Conservation (phyloP, 2,113 vertebrate species). For the Propithecus coquereli region DNA sequence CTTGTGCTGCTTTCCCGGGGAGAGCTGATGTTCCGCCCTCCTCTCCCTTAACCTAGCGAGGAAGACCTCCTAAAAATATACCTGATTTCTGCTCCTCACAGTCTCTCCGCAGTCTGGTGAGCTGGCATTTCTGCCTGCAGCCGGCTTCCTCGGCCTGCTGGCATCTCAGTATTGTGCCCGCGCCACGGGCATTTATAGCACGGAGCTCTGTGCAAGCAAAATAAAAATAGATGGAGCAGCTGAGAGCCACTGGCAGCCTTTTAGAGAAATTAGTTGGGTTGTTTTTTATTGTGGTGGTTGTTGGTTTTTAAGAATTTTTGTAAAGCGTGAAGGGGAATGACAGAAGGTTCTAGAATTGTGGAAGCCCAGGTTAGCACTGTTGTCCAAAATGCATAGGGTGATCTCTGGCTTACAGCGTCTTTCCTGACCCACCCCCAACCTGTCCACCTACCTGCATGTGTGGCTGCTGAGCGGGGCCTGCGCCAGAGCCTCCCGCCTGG, state of each 20-base stretch:
- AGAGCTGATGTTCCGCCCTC: not conserved
- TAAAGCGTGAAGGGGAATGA: not conserved
- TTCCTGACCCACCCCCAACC: not conserved
- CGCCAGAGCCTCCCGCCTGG: not conserved
- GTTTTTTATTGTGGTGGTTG: not conserved
- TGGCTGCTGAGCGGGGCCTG: not conserved
- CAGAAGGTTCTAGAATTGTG: not conserved
- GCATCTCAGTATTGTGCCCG: not conserved
- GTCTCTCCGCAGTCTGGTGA: not conserved
- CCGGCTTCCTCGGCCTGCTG: not conserved
- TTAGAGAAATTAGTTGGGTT: not conserved
- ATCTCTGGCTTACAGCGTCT: not conserved
- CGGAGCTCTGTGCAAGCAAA: not conserved
- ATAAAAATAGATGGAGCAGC: not conserved
- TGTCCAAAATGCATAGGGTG: not conserved
- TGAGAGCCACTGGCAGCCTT: not conserved
- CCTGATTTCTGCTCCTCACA: accelerated
- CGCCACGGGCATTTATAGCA: not conserved
- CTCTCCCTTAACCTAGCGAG: not conserved
- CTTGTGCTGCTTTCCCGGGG: accelerated
- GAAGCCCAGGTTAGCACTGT: not conserved
- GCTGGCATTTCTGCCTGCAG: not conserved
- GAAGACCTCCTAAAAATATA: not conserved
- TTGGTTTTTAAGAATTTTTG: not conserved
- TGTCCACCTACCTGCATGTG: not conserved